Base-by-base conservation (phyloP, 2,797 vertebrate species). In the Cottoperca gobio region DNA sequence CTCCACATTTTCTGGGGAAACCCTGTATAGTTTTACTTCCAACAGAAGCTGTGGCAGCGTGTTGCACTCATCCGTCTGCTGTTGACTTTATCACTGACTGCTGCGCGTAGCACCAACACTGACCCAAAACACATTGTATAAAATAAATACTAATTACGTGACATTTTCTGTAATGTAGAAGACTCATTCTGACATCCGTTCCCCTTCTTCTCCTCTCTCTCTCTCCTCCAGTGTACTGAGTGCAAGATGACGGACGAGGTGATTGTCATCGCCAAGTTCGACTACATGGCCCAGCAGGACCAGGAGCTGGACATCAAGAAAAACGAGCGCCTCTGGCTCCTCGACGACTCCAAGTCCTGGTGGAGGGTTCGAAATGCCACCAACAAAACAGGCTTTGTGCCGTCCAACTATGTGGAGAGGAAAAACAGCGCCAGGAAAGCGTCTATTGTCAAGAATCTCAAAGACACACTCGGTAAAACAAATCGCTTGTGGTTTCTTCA, bases 251-350 rank as follows among this genome's bases (percentile, higher is more conserved):
- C 96, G 88, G 97, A 97, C 93, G 97, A 97, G 94, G 96, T 97
- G 90, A 96, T 97, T 80, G 96, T 97, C 84, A 95, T 97, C 76
- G 97, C 97, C 92, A 97, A 97, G 91, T 97, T 97, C 85, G 97
- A 97, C 91, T 97, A 97, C 91, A 95, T 96, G 92, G 97, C 97
- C 75, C 97, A 97, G 91, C 97, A 97, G 93, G 97, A 97, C 89
- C 97, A 97, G 94, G 97, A 97, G 91, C 91, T 97, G 87, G 96
- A 97, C 91, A 97, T 97, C 78, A 97, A 97, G 92, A 97, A 97
- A 89, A 97, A 97, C n/a, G 97, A 97, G 90, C 94, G 96, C 21
- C 95, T 97, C 35, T 96, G 96, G 95, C 95, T 97, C 33, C 90
- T 97, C 31, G 97, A 97, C 12, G 97, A 97, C 92, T 97, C 97